Base-by-base conservation (phyloP, 2,797 vertebrate genomes). In the Anguilla marmorata region DNA sequence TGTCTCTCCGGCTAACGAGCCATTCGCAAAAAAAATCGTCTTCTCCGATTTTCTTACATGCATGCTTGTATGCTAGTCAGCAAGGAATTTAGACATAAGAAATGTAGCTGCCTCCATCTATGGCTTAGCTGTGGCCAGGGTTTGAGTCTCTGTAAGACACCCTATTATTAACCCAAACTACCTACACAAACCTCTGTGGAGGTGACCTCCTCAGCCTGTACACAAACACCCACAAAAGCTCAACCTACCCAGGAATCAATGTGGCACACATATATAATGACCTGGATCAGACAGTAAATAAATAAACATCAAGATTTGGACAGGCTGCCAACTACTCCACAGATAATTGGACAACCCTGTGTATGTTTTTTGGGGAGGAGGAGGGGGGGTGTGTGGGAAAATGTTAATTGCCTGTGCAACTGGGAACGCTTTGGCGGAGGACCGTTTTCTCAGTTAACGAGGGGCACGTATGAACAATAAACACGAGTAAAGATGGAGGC, bases 281-380 rank as follows among this genome's bases (percentile, higher is more conserved):
- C 56, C 79, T 84, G 60, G 45, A 84, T 82, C 79, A 83, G 63
- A 66, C 86, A 84, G n/a, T 11, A 66, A 87, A 69, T 66, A 66
- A 30, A 72, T 84, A 87, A 84, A 72, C 80, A 87, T 24, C 3
- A 84, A 66, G 27, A 87, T 72, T 45, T 84, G 45, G 80, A n/a
- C 79, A 58, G 54, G 74, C 74, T 48, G 87, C 50, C 60, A 45
- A 83, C 56, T 50, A 50, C 56, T 84, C n/a, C 21, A 6, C 12
- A 14, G 79, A 52, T 80, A 80, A 7, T 37, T 48, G 41, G 41
- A 45, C 19, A 24, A 48, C 4, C 76, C 33, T 80, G 37, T 9
- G 33, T 37, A 80, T 9, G 19, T 27, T 82, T 82, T 48, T 14
- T 24, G 41, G 19, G 41, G 9, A 33, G 27, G 79, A 1, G 4